A percentile compares a stretch with the other conserved stretches of the same genome.
phyloP scores from a whole-genome alignment of 2,888 invertebrate species.

The Lasioglossum villosulum region DNA sequence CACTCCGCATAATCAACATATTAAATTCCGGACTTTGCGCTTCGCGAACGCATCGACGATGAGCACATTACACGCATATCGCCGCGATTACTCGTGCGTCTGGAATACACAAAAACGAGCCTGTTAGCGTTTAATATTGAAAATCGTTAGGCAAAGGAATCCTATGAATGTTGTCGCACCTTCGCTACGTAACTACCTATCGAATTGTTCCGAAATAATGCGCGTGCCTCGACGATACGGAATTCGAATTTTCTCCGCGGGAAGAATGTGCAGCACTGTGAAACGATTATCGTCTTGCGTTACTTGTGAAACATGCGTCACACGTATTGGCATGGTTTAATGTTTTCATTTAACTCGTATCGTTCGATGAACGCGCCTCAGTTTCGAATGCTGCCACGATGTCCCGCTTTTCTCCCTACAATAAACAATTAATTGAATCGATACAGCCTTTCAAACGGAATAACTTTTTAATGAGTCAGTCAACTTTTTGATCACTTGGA shows the following conservation, averaged over 20 bases:
- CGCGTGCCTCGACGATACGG: background rate
- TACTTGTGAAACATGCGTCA: background rate
- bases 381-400: too few relatives aligned
- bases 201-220: conserved; percentile 1
- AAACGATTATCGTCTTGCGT: background rate
- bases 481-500: too few relatives aligned
- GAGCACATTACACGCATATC: background rate
- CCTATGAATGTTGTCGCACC: conserved; percentile 10
- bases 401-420: too few relatives aligned
- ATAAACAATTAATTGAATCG: background rate
- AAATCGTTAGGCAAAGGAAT: conserved; percentile 25
- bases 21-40: background rate
- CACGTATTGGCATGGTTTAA: background rate
- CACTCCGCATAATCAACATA: background rate
- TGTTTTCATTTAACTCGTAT: background rate
- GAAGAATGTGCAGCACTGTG: background rate
- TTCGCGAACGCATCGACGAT: background rate
- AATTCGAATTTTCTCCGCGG: background rate
- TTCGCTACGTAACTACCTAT: background rate
- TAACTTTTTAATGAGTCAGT: too few relatives aligned
- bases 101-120: background rate
- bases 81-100: background rate
- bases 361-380: background rate
- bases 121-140: conserved; percentile 32
- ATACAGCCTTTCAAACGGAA: too few relatives aligned